Conservation (phyloP, 2,797 vertebrate species). For the Spinibarbus caldwelli region DNA sequence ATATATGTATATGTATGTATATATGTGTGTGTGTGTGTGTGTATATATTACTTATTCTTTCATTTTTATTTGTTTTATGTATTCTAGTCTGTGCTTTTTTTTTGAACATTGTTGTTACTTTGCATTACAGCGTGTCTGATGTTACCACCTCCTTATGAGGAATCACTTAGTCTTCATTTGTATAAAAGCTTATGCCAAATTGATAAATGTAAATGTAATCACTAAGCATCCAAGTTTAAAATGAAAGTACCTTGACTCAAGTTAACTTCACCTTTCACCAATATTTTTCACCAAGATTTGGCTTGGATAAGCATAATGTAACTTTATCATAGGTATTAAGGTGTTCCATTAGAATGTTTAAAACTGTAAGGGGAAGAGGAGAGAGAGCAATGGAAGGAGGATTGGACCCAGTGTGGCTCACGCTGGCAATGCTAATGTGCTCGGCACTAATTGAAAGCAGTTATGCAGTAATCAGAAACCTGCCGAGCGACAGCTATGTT, state of each 20-base stretch:
- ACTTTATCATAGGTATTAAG: constrained; percentile 16
- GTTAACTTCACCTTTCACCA: background rate
- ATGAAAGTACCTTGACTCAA: background rate
- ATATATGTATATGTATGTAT: background rate
- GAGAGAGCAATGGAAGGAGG: constrained; percentile 35
- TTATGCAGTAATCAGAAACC: constrained; percentile 78
- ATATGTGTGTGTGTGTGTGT: too few relatives aligned
- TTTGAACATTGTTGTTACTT: background rate
- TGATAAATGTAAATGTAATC: constrained; percentile 23
- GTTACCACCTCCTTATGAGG: background rate
- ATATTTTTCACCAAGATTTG: constrained; percentile 23
- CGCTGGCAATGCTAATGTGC: constrained; percentile 76
- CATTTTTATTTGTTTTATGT: background rate
- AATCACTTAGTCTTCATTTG: constrained; percentile 6
- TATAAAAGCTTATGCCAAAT: background rate
- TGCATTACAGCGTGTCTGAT: background rate
- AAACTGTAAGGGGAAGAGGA: constrained; percentile 25
- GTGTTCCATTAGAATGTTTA: constrained; percentile 23
- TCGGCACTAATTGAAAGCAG: constrained; percentile 80
- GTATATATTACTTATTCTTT: background rate
- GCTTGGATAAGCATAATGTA: constrained; percentile 31
- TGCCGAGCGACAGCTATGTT: constrained; percentile 76
- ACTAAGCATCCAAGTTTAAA: constrained; percentile 15
- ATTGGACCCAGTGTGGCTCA: constrained; percentile 65
- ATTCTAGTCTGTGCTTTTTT: background rate